Conservation (phyloP, 2,888 invertebrate genomes). For the Athripsodes cinereus region DNA sequence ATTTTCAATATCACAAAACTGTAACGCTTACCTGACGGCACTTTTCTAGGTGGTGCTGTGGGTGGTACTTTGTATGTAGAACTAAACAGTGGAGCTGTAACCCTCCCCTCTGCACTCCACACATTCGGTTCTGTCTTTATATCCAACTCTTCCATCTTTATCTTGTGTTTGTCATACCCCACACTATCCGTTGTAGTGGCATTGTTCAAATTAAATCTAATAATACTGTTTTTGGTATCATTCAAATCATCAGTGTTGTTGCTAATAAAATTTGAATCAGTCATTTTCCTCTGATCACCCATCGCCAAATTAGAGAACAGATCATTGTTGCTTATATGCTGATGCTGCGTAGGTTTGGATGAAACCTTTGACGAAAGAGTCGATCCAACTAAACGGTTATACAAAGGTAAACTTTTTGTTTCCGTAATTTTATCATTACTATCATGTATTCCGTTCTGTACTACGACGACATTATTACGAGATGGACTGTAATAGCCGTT, state of each 20-base stretch:
- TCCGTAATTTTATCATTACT: neutral
- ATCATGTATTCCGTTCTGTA: conserved; percentile 11
- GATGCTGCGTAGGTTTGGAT: neutral
- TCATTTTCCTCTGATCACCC: conserved; percentile 5
- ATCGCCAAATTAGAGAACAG: conserved; percentile 14
- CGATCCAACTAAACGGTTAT: conserved; percentile 11
- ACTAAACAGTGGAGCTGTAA: conserved; percentile 12
- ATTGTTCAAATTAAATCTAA: conserved; percentile 34
- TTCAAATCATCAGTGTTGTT: neutral
- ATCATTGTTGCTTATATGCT: conserved; percentile 15
- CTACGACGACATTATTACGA: neutral
- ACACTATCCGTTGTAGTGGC: conserved; percentile 32
- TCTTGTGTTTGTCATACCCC: conserved; percentile 29
- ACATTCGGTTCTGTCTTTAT: conserved; percentile 16
- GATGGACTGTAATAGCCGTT: conserved; percentile 16
- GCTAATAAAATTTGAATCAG: conserved; percentile 8
- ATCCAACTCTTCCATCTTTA: conserved; percentile 7
- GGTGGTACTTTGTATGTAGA: conserved; percentile 10
- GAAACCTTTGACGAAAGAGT: neutral
- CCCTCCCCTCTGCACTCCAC: conserved; percentile 9
- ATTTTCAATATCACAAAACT: no score
- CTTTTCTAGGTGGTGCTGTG: conserved; percentile 15
- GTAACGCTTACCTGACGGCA: conserved; percentile 24
- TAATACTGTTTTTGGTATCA: conserved; percentile 39
- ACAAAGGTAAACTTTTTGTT: conserved; percentile 3